Conservation (phyloP, 2,797 vertebrate genomes). For the Iguana delicatissima region DNA sequence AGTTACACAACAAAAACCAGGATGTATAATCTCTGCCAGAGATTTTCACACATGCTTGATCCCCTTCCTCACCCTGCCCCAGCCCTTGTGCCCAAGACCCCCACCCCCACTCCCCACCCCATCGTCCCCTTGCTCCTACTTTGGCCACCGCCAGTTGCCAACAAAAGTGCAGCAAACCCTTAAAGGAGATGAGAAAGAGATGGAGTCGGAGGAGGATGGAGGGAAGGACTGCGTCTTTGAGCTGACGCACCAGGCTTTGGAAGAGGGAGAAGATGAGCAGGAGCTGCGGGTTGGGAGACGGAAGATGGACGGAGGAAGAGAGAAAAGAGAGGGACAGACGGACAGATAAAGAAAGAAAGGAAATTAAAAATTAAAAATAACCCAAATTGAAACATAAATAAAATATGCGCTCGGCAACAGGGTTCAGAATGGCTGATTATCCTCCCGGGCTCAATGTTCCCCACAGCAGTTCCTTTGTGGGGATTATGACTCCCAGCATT, state of each 20-base stretch:
- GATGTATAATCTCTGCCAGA: too few species aligned
- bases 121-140: slow-evolving; percentile 78
- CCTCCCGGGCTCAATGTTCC: too few species aligned
- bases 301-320: slow-evolving; percentile 60
- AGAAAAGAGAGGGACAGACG: not conserved
- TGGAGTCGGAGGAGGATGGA: slow-evolving; percentile 84
- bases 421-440: not conserved
- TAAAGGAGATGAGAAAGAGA: slow-evolving; percentile 84
- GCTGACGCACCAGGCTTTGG: slow-evolving; percentile 89
- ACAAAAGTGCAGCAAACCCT: slow-evolving; percentile 79
- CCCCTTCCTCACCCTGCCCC: too few species aligned
- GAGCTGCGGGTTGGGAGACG: slow-evolving; percentile 83
- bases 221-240: slow-evolving; percentile 86
- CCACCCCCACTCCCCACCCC: not conserved
- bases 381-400: not conserved
- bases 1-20: too few species aligned
- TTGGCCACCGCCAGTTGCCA: slow-evolving; percentile 80
- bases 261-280: slow-evolving; percentile 89
- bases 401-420: too few species aligned
- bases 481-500: too few species aligned
- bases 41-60: too few species aligned
- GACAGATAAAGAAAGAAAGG: not conserved
- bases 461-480: too few species aligned
- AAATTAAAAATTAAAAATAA: not conserved
- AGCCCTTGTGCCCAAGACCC: not conserved